A percentile compares a stretch with the other conserved stretches of the same genome.
Conservation (phyloP, 2,113 vertebrate genomes). For the Chaetorhynchus papuensis region DNA sequence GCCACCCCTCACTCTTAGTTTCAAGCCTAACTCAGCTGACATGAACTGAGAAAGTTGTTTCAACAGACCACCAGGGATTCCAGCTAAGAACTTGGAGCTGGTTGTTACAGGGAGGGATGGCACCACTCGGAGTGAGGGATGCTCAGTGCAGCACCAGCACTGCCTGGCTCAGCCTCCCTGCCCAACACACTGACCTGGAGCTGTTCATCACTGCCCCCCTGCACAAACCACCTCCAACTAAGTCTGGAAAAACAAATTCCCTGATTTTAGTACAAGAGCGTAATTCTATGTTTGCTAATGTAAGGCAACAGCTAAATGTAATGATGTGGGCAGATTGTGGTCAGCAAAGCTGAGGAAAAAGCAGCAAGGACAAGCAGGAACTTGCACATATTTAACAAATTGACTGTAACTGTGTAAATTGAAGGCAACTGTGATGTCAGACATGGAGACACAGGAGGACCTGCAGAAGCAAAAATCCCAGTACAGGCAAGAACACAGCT, state of each 20-base stretch:
- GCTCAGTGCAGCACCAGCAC: neutral
- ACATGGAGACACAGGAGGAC: neutral
- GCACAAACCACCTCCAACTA: neutral
- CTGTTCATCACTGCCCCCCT: neutral
- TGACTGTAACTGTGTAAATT: neutral
- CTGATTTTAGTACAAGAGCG: neutral
- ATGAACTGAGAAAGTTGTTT: neutral
- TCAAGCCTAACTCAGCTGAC: neutral
- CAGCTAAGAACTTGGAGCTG: neutral
- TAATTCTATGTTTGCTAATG: neutral
- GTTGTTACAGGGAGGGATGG: neutral
- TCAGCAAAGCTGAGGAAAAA: neutral
- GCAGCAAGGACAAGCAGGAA: neutral
- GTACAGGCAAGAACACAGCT: neutral
- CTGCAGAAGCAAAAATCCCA: neutral
- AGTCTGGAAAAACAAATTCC: neutral
- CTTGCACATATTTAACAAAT: neutral
- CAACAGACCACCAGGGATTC: neutral
- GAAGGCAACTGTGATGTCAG: neutral
- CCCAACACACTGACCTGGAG: neutral
- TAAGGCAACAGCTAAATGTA: neutral
- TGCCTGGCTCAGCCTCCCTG: neutral
- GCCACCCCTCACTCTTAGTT: neutral
- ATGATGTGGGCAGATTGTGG: neutral
- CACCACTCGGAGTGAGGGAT: neutral